phyloP scores from a whole-genome alignment of 64 coral and sea anemone species.

The Acropora yongei region DNA sequence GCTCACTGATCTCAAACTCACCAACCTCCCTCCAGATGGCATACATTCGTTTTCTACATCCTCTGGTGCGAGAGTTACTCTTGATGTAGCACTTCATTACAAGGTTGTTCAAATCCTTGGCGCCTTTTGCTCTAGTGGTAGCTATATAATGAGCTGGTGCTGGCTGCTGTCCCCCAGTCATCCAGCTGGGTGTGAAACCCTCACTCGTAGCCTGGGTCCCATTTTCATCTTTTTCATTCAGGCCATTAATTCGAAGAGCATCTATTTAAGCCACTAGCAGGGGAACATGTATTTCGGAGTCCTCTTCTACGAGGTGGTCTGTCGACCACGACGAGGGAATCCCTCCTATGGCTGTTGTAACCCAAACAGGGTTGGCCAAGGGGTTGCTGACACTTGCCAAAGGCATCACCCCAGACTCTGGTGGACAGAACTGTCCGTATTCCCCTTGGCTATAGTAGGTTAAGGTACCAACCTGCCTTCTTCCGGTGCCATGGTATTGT shows the following conservation, averaged over 20 bases:
- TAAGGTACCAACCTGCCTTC: too few species aligned
- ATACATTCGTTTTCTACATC: too few species aligned
- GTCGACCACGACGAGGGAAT: background rate
- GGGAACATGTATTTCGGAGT: constrained; percentile 16
- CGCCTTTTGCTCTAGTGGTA: constrained; percentile 22
- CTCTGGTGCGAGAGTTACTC: background rate
- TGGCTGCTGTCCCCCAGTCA: too few species aligned
- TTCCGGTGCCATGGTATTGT: too few species aligned
- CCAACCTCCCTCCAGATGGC: too few species aligned
- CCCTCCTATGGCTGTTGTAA: background rate
- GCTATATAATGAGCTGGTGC: too few species aligned
- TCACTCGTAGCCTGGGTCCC: constrained; percentile 4
- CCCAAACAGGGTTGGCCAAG: too few species aligned
- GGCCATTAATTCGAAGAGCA: constrained; percentile 7
- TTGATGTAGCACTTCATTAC: constrained; percentile 41
- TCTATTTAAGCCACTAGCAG: constrained; percentile 18
- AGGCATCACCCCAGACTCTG: too few species aligned
- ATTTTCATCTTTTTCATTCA: constrained; percentile 33
- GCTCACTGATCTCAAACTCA: too few species aligned
- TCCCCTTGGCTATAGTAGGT: too few species aligned
- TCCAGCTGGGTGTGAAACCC: background rate
- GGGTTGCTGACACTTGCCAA: too few species aligned
- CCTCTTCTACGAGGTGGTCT: constrained; percentile 20
- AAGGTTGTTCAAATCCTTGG: constrained; percentile 33
- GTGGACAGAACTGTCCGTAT: too few species aligned